Evolutionary conservation across 2,888 invertebrate genomes (phyloP), one percentile per base, ranked within the genome.

Genomic region (Dryomyza anilis): DNA sequence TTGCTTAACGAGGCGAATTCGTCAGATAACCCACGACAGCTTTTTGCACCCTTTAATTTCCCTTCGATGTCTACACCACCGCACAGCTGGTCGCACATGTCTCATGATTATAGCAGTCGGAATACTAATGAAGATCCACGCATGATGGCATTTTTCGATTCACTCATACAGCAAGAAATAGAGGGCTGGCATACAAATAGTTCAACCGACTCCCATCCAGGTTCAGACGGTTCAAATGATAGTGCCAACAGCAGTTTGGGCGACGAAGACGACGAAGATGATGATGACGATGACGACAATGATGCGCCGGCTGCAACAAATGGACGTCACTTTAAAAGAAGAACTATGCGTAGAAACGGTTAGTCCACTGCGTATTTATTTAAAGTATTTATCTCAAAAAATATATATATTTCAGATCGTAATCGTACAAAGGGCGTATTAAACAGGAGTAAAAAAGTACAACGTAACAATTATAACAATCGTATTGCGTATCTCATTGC

Each of bases 81-180:
- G 69, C 89, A 89, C 71, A 91, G 89, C 74, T 94, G 92, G 70
- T 90, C 89, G 80, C 89, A 91, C 73, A 91, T 93, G 83, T 90
- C 93, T 0, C 94, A 95, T 82, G 95, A 96, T 83, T 95, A 94
- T 79, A 91, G 91, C 74, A 91, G 93, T 71, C 92, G 94, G 75
- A 95, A 94, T 8, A 94, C 91, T 0, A 87, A 89, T 60, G 96
- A 97, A 83, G 96, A 97, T 83, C 91, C 94, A 0, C 87, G 94
- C 60, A 97, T 97, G 96, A 92, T 97, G 91, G 96, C 96, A 30
- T 96, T 96, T 85, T 97, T 97, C 78, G 96, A 97, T 85, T 93
- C 94, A 12, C 85, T 96, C 23, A 93, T 97, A 29, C 95, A 96
- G 80, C 88, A 95, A 46, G 96, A 96, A 81, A 88, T 95, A 68